A percentile compares a stretch with the other conserved stretches of the same genome.
Evolutionary conservation across 2,113 vertebrate species (phyloP).

Genomic region (Nothoprocta perdicaria): DNA sequence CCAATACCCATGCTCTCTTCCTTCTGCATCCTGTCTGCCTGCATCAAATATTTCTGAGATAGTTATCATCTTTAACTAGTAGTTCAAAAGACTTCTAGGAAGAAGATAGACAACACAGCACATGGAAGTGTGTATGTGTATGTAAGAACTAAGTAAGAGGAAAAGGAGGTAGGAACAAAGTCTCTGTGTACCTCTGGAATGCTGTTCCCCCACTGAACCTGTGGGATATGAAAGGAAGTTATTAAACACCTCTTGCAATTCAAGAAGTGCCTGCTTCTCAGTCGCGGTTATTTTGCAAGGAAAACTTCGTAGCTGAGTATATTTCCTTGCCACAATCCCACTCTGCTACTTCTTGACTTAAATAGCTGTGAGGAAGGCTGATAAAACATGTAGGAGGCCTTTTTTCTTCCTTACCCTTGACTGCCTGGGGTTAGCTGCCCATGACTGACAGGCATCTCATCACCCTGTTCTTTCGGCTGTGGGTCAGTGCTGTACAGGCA

Average conservation of each 20-base stretch:
- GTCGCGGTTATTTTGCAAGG: background rate
- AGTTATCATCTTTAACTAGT: background rate
- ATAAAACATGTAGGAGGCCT: background rate
- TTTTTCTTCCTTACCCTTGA: background rate
- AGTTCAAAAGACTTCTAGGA: background rate
- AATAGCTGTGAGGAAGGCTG: background rate
- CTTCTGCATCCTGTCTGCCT: background rate
- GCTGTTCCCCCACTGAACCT: background rate
- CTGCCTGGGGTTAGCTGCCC: background rate
- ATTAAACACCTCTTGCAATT: background rate
- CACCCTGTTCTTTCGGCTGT: background rate
- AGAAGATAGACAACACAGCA: background rate
- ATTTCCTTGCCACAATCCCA: background rate
- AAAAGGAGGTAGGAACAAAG: constrained; percentile 13
- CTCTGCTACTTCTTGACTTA: background rate
- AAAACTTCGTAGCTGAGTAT: background rate
- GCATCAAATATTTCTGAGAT: background rate
- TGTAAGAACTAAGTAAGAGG: background rate
- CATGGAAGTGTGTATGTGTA: background rate
- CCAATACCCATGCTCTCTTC: background rate
- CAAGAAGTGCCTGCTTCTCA: constrained; percentile 2
- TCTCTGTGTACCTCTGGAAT: background rate
- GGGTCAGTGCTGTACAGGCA: background rate
- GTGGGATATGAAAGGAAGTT: background rate
- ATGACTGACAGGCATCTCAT: background rate